Conservation (phyloP, 2,888 invertebrate species). For the Erannis defoliaria region DNA sequence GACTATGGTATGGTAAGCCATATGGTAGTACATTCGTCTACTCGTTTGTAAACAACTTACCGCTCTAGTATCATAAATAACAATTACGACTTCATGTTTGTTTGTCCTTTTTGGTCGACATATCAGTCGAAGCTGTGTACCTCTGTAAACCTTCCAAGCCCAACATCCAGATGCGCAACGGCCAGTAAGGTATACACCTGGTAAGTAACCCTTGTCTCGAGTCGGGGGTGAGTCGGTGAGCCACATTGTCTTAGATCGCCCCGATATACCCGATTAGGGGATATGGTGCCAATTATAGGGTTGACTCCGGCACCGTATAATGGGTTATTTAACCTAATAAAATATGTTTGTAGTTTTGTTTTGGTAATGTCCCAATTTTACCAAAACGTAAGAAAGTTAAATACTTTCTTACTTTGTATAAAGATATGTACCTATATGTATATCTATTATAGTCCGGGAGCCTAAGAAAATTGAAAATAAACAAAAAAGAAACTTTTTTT, state of each 20-base stretch:
- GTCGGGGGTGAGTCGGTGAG: conserved; percentile 48
- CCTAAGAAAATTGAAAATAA: no score
- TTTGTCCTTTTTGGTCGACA: background rate
- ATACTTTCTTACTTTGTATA: no score
- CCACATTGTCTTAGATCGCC: conserved; percentile 74
- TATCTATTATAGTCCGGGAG: no score
- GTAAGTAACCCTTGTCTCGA: conserved; percentile 28
- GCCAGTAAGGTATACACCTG: conserved; percentile 51
- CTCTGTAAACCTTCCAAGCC: conserved; percentile 44
- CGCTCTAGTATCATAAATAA: no score
- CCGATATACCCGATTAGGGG: conserved; percentile 66
- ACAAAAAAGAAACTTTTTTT: no score
- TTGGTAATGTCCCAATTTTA: no score
- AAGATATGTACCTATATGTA: no score
- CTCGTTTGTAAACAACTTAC: no score
- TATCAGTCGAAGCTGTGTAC: no score
- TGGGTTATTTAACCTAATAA: conserved; percentile 51
- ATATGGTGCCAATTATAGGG: conserved; percentile 57
- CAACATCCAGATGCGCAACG: conserved; percentile 50
- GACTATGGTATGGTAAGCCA: no score
- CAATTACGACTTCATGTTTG: no score
- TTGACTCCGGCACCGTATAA: conserved; percentile 57
- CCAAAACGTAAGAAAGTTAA: background rate
- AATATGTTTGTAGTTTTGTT: background rate
- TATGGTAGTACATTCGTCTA: no score